Evolutionary conservation across 1,140 invertebrate genomes (phyloP).

Genomic region (Temnothorax nylanderi): DNA sequence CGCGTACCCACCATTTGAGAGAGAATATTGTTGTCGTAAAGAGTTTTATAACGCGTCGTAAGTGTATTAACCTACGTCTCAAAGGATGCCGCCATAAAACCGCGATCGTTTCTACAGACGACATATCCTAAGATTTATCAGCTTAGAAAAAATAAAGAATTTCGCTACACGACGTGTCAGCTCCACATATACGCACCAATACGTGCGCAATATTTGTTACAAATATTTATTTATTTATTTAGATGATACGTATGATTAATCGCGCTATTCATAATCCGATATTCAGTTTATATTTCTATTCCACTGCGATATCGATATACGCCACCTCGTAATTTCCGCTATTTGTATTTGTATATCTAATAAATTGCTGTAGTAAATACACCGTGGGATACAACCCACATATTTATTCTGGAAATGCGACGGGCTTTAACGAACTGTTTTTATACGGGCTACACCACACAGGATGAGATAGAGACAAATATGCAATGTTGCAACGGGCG

Average conservation of each 20-base stretch:
- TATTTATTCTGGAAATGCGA: constrained; percentile 47
- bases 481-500: neutral
- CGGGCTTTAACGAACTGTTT: constrained; percentile 42
- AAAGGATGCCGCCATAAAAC: neutral
- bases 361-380: constrained; percentile 29
- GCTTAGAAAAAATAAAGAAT: neutral
- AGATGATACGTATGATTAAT: constrained; percentile 5
- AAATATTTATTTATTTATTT: constrained; percentile 33
- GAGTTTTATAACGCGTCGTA: neutral
- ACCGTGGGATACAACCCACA: constrained; percentile 14
- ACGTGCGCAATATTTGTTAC: neutral
- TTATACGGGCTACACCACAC: neutral
- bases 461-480: constrained; percentile 7
- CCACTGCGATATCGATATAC: neutral
- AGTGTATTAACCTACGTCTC: constrained; percentile 19
- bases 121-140: neutral
- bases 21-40: neutral
- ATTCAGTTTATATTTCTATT: neutral
- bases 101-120: neutral
- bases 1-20: neutral
- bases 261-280: neutral
- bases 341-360: constrained; percentile 19
- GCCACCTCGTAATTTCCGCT: constrained; percentile 8
- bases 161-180: neutral
- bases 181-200: too few relatives aligned